Conservation (phyloP, 2,797 vertebrate genomes). For the Poeciliopsis paucimaculata region DNA sequence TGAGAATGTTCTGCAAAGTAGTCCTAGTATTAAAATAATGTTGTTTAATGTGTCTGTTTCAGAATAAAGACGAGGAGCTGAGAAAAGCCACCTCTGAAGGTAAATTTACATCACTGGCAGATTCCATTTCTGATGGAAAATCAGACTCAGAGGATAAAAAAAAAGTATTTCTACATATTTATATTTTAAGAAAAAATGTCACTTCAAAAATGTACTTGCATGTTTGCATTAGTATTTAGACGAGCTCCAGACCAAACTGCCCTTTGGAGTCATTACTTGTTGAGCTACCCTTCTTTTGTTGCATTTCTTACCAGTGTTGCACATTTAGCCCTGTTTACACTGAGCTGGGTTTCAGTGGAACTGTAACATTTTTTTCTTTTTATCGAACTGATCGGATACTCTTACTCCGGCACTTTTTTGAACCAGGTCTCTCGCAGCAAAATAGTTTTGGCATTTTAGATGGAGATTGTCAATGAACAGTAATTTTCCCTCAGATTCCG, state of each 20-base stretch:
- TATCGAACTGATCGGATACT: neutral
- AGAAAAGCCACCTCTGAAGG: constrained; percentile 76
- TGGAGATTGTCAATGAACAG: neutral
- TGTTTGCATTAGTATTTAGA: neutral
- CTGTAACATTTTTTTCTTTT: no score
- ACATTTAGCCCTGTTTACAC: neutral
- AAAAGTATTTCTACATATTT: neutral
- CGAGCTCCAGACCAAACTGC: neutral
- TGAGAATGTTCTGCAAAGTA: neutral
- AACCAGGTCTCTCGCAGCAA: neutral
- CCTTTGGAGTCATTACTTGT: neutral
- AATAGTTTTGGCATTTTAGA: neutral
- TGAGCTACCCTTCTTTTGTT: neutral
- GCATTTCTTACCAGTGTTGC: neutral
- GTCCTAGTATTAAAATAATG: neutral
- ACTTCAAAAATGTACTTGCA: neutral
- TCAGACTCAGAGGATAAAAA: neutral
- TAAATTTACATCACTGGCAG: neutral
- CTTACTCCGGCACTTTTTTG: neutral
- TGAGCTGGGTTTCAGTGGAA: neutral
- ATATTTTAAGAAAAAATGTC: neutral
- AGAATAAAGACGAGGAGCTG: constrained; percentile 72
- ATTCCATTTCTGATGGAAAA: neutral
- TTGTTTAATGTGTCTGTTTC: constrained; percentile 38
- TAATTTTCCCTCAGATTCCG: neutral